phyloP scores from a whole-genome alignment of 2,888 invertebrate species.

The Nomada hirtipes region DNA sequence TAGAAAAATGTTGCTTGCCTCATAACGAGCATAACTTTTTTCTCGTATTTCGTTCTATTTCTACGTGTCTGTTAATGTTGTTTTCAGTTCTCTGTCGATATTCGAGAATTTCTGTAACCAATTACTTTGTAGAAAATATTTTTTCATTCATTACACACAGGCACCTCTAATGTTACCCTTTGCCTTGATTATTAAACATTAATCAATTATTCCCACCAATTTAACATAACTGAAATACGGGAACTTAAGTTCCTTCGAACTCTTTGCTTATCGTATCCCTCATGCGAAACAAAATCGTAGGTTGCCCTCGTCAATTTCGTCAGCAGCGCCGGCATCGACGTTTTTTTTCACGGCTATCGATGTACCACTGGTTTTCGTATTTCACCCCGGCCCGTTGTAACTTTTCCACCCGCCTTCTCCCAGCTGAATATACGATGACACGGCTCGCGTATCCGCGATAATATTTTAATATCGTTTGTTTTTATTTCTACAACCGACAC shows the following conservation, averaged over 20 bases:
- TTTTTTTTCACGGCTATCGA: not conserved
- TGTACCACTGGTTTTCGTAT: slow-evolving; percentile 10
- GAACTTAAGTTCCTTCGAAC: not conserved
- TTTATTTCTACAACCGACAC: slow-evolving; percentile 15
- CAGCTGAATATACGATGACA: slow-evolving; percentile 28
- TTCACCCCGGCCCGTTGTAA: slow-evolving; percentile 5
- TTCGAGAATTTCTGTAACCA: not conserved
- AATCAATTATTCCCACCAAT: no score
- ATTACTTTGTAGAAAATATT: not conserved
- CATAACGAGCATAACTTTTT: no score
- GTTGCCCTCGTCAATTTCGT: not conserved
- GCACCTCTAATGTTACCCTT: not conserved
- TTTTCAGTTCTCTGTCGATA: not conserved
- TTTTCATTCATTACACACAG: not conserved
- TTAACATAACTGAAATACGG: no score
- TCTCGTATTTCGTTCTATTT: no score
- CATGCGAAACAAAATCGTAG: not conserved
- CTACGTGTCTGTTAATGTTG: not conserved
- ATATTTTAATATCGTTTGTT: slow-evolving; percentile 52
- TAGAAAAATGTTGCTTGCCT: no score
- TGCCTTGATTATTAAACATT: no score
- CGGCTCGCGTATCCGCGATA: slow-evolving; percentile 40
- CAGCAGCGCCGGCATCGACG: not conserved
- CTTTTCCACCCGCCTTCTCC: not conserved
- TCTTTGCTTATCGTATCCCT: not conserved